Evolutionary conservation across 53 echinoderm and acorn worm genomes (phyloP), one percentile per base, ranked within the genome.

Genomic region (Arbacia lixula): DNA sequence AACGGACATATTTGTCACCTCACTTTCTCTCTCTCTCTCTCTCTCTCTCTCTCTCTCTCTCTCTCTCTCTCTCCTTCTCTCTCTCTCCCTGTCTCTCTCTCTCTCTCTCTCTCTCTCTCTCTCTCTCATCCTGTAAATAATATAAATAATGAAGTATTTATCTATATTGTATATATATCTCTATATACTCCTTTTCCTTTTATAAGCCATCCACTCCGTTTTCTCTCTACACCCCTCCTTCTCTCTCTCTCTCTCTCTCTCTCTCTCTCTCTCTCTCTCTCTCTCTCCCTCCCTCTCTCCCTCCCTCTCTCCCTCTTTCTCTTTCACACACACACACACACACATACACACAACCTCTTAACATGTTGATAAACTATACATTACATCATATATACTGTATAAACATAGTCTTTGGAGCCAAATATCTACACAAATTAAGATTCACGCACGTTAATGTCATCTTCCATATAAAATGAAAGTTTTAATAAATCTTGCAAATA

Each of bases 401-500:
- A n/a, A n/a, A n/a, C n/a, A n/a, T n/a, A n/a, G n/a, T n/a, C n/a
- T n/a, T n/a, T n/a, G n/a, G n/a, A n/a, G n/a, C n/a, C n/a, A n/a
- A n/a, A n/a, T n/a, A n/a, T n/a, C n/a, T n/a, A n/a, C n/a, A n/a
- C n/a, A n/a, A n/a, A n/a, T n/a, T n/a, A n/a, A n/a, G n/a, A n/a
- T n/a, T n/a, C n/a, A n/a, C n/a, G n/a, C n/a, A n/a, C n/a, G n/a
- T n/a, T n/a, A n/a, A n/a, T 27, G 11, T 64, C 8, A 0, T 67
- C 39, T 38, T 67, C 19, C 21, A 39, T 67, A 67, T 67, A 36
- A 67, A 67, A 67, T 67, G 25, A 67, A 67, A 28, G 22, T 63
- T 63, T 67, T 67, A 67, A 67, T 67, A 67, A 37, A 37, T 67
- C 33, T 67, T 31, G 67, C 67, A 20, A 67, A 67, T n/a, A n/a